Evolutionary conservation across 2,888 invertebrate species (phyloP).

Genomic region (Harpalus rubripes): DNA sequence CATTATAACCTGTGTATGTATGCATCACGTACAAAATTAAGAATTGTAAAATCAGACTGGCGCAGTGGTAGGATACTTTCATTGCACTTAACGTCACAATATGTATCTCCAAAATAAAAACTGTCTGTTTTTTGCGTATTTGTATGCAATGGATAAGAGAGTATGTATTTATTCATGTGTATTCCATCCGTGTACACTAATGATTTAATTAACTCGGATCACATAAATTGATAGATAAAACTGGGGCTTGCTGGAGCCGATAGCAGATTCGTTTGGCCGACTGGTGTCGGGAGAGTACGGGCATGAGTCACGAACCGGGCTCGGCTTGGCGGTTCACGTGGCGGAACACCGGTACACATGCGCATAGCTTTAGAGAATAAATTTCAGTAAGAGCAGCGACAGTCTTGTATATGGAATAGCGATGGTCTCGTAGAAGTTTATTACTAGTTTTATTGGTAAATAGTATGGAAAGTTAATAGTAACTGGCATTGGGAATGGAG

Average conservation of each 20-base stretch:
- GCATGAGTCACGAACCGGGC: constrained; percentile 12
- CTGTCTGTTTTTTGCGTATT: too few relatives aligned
- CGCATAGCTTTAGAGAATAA: background rate
- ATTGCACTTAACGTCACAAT: too few relatives aligned
- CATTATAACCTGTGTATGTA: too few relatives aligned
- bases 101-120: too few relatives aligned
- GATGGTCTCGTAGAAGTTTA: background rate
- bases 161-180: constrained; percentile 32
- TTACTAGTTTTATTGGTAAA: too few relatives aligned
- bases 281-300: constrained; percentile 12
- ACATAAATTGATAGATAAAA: constrained; percentile 66
- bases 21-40: too few relatives aligned
- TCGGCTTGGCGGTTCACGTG: background rate
- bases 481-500: too few relatives aligned
- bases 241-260: constrained; percentile 14
- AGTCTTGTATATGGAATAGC: constrained; percentile 5
- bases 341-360: background rate
- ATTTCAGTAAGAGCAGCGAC: background rate
- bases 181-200: constrained; percentile 62
- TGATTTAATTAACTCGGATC: constrained; percentile 66
- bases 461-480: too few relatives aligned
- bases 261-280: constrained; percentile 46
- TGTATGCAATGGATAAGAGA: background rate
- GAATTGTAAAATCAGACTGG: too few relatives aligned
- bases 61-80: too few relatives aligned